Conservation (phyloP, 2,797 vertebrate genomes). For the Monodelphis domestica region DNA sequence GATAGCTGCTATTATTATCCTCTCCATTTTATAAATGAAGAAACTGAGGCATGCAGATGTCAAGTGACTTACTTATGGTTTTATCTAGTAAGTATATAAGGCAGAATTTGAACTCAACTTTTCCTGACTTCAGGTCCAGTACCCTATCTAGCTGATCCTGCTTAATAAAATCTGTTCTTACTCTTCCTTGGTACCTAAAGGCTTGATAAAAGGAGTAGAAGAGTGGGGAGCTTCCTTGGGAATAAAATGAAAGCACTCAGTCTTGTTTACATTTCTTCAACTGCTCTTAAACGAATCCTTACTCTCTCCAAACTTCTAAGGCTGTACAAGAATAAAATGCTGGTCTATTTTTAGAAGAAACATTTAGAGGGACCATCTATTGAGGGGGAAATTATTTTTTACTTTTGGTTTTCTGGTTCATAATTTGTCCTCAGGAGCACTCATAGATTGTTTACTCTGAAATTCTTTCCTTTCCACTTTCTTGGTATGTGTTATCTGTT, state of each 20-base stretch:
- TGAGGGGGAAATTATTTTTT: neutral
- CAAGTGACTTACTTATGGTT: neutral
- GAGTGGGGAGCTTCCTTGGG: neutral
- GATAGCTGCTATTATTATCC: neutral
- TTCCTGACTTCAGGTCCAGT: neutral
- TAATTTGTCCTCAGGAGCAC: neutral
- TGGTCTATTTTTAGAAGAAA: neutral
- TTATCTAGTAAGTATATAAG: neutral
- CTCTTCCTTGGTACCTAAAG: neutral
- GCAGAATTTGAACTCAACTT: neutral
- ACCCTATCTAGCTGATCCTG: neutral
- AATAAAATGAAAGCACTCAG: neutral
- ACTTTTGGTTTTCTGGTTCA: neutral
- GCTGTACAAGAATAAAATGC: neutral
- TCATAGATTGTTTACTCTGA: neutral
- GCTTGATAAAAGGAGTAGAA: neutral
- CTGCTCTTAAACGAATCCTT: neutral
- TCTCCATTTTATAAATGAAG: neutral
- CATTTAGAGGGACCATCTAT: neutral
- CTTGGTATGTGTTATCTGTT: neutral
- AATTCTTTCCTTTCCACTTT: neutral
- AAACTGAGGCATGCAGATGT: neutral
- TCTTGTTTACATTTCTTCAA: neutral
- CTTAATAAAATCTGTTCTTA: slow-evolving; percentile 3
- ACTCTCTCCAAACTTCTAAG: neutral